phyloP scores from a whole-genome alignment of 2,113 vertebrate species.

The Tretioscincus oriximinensis region DNA sequence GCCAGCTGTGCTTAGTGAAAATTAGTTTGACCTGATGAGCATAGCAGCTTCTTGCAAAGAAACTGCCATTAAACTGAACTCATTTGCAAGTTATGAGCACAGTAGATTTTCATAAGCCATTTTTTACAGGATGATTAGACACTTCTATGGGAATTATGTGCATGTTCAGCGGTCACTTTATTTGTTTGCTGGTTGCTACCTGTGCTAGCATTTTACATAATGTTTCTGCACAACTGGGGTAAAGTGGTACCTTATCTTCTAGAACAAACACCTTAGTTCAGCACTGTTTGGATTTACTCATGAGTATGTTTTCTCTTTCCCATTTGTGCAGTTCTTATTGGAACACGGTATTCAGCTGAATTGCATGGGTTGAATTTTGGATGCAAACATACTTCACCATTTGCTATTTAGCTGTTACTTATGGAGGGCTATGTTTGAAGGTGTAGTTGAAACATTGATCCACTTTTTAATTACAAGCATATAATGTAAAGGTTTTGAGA shows the following conservation, averaged over 20 bases:
- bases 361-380: not conserved
- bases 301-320: conserved; percentile 35
- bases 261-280: conserved; percentile 32
- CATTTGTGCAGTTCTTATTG: conserved; percentile 19
- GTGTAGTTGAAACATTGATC: not conserved
- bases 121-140: not conserved
- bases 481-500: not conserved
- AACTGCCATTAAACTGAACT: conserved; percentile 37
- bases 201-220: conserved; percentile 18
- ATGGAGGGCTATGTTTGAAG: not conserved
- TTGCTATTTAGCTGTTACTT: not conserved
- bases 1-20: not conserved
- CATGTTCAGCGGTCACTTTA: conserved; percentile 13
- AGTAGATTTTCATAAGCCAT: conserved; percentile 8
- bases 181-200: not conserved
- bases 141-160: not conserved
- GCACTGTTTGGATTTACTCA: conserved; percentile 42
- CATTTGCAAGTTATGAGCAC: not conserved
- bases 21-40: conserved; percentile 11
- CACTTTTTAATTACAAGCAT: not conserved
- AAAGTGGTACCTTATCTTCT: not conserved
- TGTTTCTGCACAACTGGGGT: not conserved
- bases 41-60: conserved; percentile 14
- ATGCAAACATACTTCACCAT: not conserved
- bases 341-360: conserved; percentile 2